Evolutionary conservation across 2,888 invertebrate genomes (phyloP).

Genomic region (Penaeus monodon): DNA sequence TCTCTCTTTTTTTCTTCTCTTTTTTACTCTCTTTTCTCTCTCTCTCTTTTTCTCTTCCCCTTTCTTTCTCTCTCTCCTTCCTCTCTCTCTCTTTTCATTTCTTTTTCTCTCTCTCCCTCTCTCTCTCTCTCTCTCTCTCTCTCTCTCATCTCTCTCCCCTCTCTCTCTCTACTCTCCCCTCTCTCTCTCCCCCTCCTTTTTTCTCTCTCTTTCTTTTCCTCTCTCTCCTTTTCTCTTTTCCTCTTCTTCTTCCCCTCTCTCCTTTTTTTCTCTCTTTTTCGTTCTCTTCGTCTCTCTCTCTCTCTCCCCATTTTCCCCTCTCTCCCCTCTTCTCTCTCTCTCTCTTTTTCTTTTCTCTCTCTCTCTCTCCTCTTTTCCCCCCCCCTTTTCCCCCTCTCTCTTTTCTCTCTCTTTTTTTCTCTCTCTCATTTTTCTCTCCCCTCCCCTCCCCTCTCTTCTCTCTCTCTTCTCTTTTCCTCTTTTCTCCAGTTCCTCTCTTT

Average conservation of each 20-base stretch:
- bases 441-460: too few species aligned
- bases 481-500: too few species aligned
- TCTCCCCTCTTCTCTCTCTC: too few species aligned
- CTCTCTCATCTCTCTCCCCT: constrained; percentile 19
- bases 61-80: neutral
- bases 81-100: neutral
- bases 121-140: neutral
- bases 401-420: too few species aligned
- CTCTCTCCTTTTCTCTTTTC: neutral
- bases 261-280: too few species aligned
- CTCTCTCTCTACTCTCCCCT: constrained; percentile 32
- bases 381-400: rapidly evolving
- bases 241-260: too few species aligned
- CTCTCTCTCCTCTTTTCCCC: too few species aligned
- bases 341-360: too few species aligned
- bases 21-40: neutral
- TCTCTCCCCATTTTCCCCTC: too few species aligned
- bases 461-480: too few species aligned
- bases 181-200: constrained; percentile 10
- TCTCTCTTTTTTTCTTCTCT: neutral
- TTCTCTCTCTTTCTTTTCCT: neutral
- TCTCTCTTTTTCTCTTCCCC: neutral
- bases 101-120: neutral
- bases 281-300: too few species aligned
- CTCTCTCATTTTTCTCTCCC: too few species aligned